These are phyloP conservation scores for Amblyjoppa fuscipennis DNA, from an alignment of 2,888 invertebrate genomes.

Conservation along the genomic window DNA sequence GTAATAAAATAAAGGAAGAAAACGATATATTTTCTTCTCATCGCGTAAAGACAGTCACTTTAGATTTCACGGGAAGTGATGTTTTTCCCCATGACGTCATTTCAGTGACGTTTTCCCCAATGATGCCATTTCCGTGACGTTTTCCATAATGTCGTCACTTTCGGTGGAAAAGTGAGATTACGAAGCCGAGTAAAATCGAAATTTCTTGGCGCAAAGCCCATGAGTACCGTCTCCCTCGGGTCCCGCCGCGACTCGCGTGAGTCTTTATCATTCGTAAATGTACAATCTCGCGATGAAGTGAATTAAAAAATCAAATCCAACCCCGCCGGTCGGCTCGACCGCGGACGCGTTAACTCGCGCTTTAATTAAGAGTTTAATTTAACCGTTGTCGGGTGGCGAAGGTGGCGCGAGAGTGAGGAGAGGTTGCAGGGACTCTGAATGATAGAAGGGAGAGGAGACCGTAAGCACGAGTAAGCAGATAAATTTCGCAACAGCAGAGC, in stretches of 20 bases:
- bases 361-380: slow-evolving; percentile 65
- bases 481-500: slow-evolving; percentile 61
- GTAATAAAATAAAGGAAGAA: background rate
- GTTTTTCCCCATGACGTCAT: background rate
- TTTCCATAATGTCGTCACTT: background rate
- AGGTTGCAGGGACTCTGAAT: slow-evolving; percentile 38
- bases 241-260: background rate
- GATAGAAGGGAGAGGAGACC: slow-evolving; percentile 52
- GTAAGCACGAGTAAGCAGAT: slow-evolving; percentile 57
- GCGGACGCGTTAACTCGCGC: slow-evolving; percentile 42
- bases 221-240: too few relatives aligned
- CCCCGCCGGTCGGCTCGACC: slow-evolving; percentile 16
- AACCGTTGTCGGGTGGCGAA: slow-evolving; percentile 40
- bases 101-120: background rate
- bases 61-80: background rate
- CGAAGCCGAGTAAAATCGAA: background rate
- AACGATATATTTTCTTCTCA: background rate
- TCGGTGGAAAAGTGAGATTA: background rate
- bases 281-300: slow-evolving; percentile 44
- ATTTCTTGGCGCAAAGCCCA: background rate
- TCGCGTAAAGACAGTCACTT: background rate
- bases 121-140: too few relatives aligned
- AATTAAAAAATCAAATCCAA: slow-evolving; percentile 46
- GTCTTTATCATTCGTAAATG: background rate
- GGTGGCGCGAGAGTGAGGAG: slow-evolving; percentile 9